A percentile compares a stretch with the other conserved stretches of the same genome.
These are phyloP conservation scores for Panthera uncia DNA, from an alignment of 2,113 vertebrate genomes.

Conservation along the genomic window DNA sequence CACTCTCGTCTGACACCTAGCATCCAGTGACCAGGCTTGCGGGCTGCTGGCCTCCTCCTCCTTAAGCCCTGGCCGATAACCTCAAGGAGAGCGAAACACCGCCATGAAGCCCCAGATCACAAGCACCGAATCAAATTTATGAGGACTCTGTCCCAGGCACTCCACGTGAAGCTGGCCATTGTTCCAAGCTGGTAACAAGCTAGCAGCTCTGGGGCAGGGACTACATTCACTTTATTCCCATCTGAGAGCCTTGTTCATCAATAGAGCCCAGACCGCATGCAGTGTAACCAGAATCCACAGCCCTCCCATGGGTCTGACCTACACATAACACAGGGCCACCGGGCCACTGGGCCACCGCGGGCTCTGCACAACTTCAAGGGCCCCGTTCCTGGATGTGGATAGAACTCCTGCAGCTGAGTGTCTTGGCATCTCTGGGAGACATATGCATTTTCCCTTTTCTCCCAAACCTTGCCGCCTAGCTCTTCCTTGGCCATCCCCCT, in stretches of 20 bases:
- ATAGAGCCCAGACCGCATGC: background rate
- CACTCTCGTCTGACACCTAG: too few species aligned
- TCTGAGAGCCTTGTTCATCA: background rate
- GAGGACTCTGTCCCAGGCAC: background rate
- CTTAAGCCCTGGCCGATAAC: background rate
- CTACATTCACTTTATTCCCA: background rate
- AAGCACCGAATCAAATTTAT: background rate
- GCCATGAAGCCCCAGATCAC: background rate
- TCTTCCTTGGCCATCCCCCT: background rate
- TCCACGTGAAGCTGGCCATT: too few species aligned
- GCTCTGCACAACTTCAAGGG: too few species aligned
- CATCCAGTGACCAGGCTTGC: background rate
- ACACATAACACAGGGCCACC: too few species aligned
- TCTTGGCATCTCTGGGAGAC: background rate
- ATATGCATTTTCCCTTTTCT: background rate
- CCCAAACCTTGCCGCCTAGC: background rate
- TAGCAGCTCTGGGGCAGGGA: background rate
- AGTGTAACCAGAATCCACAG: background rate
- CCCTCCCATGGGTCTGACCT: background rate
- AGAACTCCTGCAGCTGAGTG: background rate
- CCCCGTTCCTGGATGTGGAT: background rate
- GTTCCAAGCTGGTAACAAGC: background rate
- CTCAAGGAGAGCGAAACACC: background rate
- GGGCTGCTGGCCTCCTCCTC: background rate
- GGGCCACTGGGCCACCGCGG: background rate